phyloP scores from a whole-genome alignment of 2,888 invertebrate species.

The Creontiades dilutus region DNA sequence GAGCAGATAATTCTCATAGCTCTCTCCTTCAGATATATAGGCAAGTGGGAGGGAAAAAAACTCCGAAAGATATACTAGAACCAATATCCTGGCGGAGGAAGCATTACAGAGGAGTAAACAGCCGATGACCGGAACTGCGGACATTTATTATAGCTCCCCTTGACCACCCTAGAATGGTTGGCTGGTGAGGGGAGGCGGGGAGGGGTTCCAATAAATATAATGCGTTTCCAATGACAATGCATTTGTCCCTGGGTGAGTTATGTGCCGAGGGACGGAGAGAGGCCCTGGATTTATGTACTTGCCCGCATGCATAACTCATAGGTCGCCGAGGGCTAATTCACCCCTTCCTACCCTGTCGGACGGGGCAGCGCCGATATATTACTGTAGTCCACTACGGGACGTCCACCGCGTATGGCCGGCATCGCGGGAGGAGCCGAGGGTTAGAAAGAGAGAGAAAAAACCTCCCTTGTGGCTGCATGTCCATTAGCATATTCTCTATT shows the following conservation, averaged over 20 bases:
- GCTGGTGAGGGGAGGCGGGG: neutral
- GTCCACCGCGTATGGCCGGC: constrained; percentile 57
- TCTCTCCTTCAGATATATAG: constrained; percentile 49
- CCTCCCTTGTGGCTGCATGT: constrained; percentile 59
- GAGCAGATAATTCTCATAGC: constrained; percentile 67
- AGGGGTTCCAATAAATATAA: constrained; percentile 74
- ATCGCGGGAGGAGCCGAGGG: constrained; percentile 6
- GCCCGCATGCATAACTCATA: constrained; percentile 72
- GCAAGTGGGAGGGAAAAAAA: constrained; percentile 59
- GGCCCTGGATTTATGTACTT: constrained; percentile 71
- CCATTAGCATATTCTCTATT: constrained; percentile 63
- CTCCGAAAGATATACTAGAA: constrained; percentile 66
- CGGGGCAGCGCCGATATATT: constrained; percentile 63
- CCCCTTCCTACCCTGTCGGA: constrained; percentile 61
- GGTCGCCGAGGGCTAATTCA: constrained; percentile 71
- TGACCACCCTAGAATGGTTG: neutral
- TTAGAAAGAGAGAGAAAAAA: constrained; percentile 13
- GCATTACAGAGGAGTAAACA: constrained; percentile 71
- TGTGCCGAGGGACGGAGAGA: constrained; percentile 52
- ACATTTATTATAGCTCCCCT: constrained; percentile 72
- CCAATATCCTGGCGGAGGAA: constrained; percentile 71
- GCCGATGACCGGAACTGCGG: constrained; percentile 73
- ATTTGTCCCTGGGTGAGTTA: constrained; percentile 73
- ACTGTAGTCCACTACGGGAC: constrained; percentile 67
- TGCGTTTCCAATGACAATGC: constrained; percentile 75